These are phyloP conservation scores for Microctenopoma lineatum DNA, from an alignment of 2,797 vertebrate species.

Conservation along the genomic window DNA sequence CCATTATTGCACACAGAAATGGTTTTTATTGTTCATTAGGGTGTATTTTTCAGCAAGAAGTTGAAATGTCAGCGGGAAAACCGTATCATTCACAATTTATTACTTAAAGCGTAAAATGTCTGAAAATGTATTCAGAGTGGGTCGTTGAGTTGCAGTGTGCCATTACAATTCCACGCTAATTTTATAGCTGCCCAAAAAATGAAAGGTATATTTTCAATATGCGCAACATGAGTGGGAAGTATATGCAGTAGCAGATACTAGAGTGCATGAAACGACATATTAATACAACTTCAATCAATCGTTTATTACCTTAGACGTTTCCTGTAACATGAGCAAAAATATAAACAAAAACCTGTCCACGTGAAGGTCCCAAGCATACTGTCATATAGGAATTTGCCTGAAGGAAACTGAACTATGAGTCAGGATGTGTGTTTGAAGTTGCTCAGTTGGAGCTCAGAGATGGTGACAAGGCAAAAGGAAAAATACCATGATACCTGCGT, in stretches of 20 bases:
- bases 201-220: too few species aligned
- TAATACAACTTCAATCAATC: not conserved
- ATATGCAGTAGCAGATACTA: too few species aligned
- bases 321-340: not conserved
- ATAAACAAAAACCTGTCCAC: constrained; percentile 10
- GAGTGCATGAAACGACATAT: too few species aligned
- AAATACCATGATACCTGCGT: constrained; percentile 36
- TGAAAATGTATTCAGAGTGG: not conserved
- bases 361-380: constrained; percentile 29
- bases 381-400: constrained; percentile 12
- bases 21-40: not conserved
- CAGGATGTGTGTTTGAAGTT: constrained; percentile 38
- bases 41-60: not conserved
- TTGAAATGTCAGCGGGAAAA: too few species aligned
- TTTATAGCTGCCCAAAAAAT: not conserved
- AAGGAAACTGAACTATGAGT: constrained; percentile 62
- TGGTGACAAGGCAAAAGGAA: constrained; percentile 13
- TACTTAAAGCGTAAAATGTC: not conserved
- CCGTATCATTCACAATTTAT: too few species aligned
- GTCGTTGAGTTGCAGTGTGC: not conserved
- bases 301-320: not conserved
- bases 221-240: too few species aligned
- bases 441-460: constrained; percentile 27
- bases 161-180: not conserved
- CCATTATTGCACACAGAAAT: not conserved